Percentiles rank a stretch among this genome's conserved stretches.
Conservation (phyloP, 1,140 invertebrate species). For the Drosophila bipectinata region DNA sequence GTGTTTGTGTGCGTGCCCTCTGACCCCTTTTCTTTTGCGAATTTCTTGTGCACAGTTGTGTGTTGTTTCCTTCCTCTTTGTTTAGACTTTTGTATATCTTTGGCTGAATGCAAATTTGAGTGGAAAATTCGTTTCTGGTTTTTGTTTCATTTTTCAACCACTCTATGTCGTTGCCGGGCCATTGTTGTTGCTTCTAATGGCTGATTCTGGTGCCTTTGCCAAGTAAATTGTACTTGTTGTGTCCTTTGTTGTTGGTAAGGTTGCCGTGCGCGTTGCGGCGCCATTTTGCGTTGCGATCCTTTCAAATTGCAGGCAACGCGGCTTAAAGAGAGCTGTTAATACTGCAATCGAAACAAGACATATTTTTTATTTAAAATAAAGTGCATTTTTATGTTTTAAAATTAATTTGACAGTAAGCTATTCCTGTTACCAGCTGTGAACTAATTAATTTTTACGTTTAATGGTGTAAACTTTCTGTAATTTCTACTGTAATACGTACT, state of each 20-base stretch:
- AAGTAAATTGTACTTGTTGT: slow-evolving; percentile 17
- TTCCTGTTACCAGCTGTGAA: neutral
- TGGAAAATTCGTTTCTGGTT: slow-evolving; percentile 58
- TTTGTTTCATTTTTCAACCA: slow-evolving; percentile 63
- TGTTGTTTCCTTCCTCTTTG: slow-evolving; percentile 39
- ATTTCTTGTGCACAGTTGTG: slow-evolving; percentile 22
- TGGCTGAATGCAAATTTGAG: slow-evolving; percentile 52
- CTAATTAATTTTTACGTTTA: slow-evolving; percentile 20
- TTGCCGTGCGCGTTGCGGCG: slow-evolving; percentile 31
- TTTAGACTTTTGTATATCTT: slow-evolving; percentile 54
- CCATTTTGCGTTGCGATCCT: slow-evolving; percentile 51
- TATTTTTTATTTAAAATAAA: neutral
- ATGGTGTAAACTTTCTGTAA: slow-evolving; percentile 1
- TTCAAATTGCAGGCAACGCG: slow-evolving; percentile 35
- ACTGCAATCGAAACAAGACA: slow-evolving; percentile 25
- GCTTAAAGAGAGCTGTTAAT: slow-evolving; percentile 15
- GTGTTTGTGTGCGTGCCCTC: slow-evolving; percentile 29
- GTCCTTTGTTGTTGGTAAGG: slow-evolving; percentile 30
- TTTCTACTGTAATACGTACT: slow-evolving; percentile 19
- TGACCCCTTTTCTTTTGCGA: slow-evolving; percentile 42
- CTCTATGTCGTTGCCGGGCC: slow-evolving; percentile 48
- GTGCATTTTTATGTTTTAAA: neutral
- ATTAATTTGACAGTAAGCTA: neutral
- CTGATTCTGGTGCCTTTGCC: slow-evolving; percentile 28
- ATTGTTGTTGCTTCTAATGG: slow-evolving; percentile 41